These are phyloP conservation scores for Spodoptera litura DNA, from an alignment of 1,140 invertebrate species.

Conservation along the genomic window DNA sequence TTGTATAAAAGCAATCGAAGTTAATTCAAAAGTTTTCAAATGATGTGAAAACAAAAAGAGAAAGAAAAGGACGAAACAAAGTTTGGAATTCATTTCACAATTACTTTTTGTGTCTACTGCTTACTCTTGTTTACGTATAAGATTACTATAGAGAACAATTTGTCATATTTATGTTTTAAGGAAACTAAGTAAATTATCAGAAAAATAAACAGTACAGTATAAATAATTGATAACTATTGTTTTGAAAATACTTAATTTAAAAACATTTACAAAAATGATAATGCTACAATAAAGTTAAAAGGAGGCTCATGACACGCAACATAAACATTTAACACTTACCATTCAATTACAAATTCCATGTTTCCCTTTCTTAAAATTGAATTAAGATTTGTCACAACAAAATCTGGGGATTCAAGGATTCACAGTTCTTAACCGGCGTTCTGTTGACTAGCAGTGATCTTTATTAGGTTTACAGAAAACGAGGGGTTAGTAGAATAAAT, in stretches of 20 bases:
- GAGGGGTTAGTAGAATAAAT: constrained; percentile 68
- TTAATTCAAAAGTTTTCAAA: constrained; percentile 36
- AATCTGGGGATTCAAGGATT: constrained; percentile 63
- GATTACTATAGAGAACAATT: too few relatives aligned
- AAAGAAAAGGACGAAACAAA: constrained; percentile 11
- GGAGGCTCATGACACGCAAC: neutral
- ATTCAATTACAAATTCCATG: constrained; percentile 42
- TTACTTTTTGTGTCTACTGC: constrained; percentile 6
- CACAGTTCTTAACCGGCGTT: constrained; percentile 56
- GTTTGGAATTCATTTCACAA: neutral
- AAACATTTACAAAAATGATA: neutral
- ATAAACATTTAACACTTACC: constrained; percentile 18
- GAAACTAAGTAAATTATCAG: too few relatives aligned
- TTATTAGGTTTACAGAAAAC: constrained; percentile 74
- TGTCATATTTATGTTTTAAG: too few relatives aligned
- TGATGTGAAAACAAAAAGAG: constrained; percentile 20
- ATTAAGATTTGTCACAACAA: constrained; percentile 75
- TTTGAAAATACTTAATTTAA: too few relatives aligned
- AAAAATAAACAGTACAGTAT: too few relatives aligned
- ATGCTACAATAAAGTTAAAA: constrained; percentile 2
- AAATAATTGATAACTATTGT: too few relatives aligned
- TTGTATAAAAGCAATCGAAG: constrained; percentile 22
- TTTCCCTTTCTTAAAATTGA: constrained; percentile 74
- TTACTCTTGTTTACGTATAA: too few relatives aligned
- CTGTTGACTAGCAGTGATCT: constrained; percentile 67